Evolutionary conservation across 2,888 invertebrate species (phyloP).

Genomic region (Drosophila longiperda): DNA sequence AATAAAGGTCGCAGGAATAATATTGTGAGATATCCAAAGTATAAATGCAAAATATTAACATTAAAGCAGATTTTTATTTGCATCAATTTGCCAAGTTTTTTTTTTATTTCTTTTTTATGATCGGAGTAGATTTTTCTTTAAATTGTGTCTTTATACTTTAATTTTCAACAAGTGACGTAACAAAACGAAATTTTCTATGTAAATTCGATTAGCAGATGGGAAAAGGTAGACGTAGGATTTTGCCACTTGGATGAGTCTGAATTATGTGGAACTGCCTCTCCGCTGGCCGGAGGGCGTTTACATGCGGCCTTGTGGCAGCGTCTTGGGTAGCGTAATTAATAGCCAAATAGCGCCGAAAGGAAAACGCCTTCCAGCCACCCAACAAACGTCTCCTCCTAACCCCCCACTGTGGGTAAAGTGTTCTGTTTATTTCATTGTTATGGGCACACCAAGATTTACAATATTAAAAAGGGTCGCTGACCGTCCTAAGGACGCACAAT

Average conservation of each 20-base stretch:
- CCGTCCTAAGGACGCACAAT: conserved; percentile 55
- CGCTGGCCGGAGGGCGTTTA: conserved; percentile 26
- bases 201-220: conserved; percentile 13
- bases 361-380: conserved; percentile 14
- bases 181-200: neutral
- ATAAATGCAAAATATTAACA: neutral
- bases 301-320: conserved; percentile 15
- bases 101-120: neutral
- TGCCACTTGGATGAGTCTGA: conserved; percentile 25
- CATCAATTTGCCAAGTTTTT: neutral
- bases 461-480: conserved; percentile 82
- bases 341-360: conserved; percentile 42
- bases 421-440: conserved; percentile 74
- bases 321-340: conserved; percentile 73
- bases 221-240: conserved; percentile 2
- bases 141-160: neutral
- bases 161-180: neutral
- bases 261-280: conserved; percentile 38
- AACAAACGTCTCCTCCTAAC: neutral
- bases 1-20: neutral
- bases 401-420: conserved; percentile 19
- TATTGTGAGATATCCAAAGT: neutral
- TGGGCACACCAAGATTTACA: conserved; percentile 66
- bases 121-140: neutral
- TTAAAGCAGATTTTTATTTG: neutral